Percentiles rank a stretch among this genome's conserved stretches.
These are phyloP conservation scores for Campaea margaritaria DNA, from an alignment of 2,888 invertebrate species.

Conservation along the genomic window DNA sequence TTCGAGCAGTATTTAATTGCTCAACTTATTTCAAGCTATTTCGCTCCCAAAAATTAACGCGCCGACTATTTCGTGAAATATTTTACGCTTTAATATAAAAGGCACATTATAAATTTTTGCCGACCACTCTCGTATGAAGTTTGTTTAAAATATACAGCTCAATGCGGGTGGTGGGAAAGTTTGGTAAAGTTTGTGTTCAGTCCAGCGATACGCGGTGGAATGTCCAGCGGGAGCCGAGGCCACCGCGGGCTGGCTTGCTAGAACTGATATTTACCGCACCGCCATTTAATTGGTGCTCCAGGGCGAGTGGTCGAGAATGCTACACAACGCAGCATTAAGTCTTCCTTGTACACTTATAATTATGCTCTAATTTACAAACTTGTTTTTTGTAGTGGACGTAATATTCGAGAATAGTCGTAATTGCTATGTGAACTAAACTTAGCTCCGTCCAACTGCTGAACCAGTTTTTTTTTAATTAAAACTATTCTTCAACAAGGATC, in stretches of 20 bases:
- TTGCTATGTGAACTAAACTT: no score
- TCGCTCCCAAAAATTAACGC: constrained; percentile 12
- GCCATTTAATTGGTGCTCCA: background rate
- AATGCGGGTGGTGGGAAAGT: constrained; percentile 28
- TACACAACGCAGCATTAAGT: no score
- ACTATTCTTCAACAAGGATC: no score
- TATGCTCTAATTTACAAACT: no score
- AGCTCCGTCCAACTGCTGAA: no score
- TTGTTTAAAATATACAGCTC: constrained; percentile 27
- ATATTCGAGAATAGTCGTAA: no score
- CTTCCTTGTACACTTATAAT: no score
- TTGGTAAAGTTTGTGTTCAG: constrained; percentile 15
- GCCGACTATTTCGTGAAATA: background rate
- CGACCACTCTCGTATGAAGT: constrained; percentile 20
- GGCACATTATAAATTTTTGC: constrained; percentile 25
- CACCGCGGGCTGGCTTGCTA: background rate
- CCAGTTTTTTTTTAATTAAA: no score
- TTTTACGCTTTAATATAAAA: constrained; percentile 21
- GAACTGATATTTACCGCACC: background rate
- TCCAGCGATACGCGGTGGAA: constrained; percentile 11
- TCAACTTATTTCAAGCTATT: constrained; percentile 12
- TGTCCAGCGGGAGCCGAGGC: constrained; percentile 7
- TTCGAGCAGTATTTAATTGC: background rate
- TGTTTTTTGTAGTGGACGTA: no score
- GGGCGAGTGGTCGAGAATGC: background rate